Evolutionary conservation across 2,113 vertebrate genomes (phyloP).

Genomic region (Actenoides hombroni): DNA sequence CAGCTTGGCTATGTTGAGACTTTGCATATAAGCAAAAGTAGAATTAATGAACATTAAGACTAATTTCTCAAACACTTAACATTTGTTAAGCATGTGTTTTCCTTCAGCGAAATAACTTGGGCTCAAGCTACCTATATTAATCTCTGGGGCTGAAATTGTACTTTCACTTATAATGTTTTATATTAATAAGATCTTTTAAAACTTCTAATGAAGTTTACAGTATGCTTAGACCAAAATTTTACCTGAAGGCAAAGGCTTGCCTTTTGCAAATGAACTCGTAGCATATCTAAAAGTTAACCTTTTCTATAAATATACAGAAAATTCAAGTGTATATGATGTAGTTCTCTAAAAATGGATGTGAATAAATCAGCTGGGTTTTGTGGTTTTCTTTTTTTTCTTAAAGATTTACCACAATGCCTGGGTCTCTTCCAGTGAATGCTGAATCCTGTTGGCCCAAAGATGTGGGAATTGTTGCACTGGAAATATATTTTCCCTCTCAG

Average conservation of each 20-base stretch:
- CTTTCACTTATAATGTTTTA: background rate
- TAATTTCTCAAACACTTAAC: background rate
- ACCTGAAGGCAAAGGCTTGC: background rate
- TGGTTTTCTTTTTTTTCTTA: background rate
- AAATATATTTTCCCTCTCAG: constrained; percentile 95
- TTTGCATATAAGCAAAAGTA: background rate
- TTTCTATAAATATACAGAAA: background rate
- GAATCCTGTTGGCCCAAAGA: constrained; percentile 95
- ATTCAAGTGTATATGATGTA: background rate
- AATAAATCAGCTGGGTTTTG: background rate
- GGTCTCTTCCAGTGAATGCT: constrained; percentile 85
- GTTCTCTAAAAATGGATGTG: background rate
- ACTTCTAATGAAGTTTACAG: background rate
- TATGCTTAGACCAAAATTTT: fast-evolving
- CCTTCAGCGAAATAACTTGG: background rate
- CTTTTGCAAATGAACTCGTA: background rate
- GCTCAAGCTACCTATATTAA: fast-evolving
- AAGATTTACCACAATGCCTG: constrained; percentile 88
- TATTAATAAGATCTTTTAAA: background rate
- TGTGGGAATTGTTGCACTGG: constrained; percentile 92
- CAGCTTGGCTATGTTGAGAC: background rate
- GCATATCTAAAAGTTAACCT: background rate
- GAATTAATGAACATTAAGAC: background rate
- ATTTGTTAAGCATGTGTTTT: fast-evolving
- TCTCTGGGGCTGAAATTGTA: background rate